Evolutionary conservation across 2,113 vertebrate species (phyloP).

Genomic region (Myxocyprinus asiaticus): DNA sequence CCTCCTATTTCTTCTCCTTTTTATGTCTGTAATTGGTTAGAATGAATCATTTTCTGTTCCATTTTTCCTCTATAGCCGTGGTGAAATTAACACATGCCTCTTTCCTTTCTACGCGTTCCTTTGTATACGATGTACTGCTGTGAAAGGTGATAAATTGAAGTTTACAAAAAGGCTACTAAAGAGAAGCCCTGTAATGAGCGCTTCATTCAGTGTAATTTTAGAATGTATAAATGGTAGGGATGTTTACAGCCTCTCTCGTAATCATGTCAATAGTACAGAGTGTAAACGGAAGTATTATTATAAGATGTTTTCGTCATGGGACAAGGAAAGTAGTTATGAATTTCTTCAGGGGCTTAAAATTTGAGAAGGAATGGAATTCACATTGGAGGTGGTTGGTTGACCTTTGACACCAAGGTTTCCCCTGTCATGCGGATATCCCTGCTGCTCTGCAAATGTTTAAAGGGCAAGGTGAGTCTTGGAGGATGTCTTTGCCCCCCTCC

Average conservation of each 20-base stretch:
- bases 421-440: conserved; percentile 48
- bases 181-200: neutral
- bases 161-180: neutral
- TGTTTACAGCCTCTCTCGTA: conserved; percentile 7
- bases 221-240: neutral
- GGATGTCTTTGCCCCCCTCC: conserved; percentile 37
- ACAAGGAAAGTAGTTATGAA: conserved; percentile 19
- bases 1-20: neutral
- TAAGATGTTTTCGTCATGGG: neutral
- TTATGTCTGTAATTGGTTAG: neutral
- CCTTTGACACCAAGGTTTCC: conserved; percentile 46
- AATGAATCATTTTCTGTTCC: neutral
- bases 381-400: conserved; percentile 43
- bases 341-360: conserved; percentile 13
- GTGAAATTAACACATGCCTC: neutral
- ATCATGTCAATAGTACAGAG: conserved; percentile 34
- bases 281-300: neutral
- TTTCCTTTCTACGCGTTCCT: too few species aligned
- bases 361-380: conserved; percentile 41
- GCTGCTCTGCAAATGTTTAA: conserved; percentile 57
- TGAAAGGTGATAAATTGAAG: neutral
- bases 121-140: too few species aligned
- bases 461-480: conserved; percentile 40
- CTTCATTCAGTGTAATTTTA: neutral
- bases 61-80: conserved; percentile 22